Conservation (phyloP, 1,140 invertebrate genomes). For the Cataglyphis hispanica region DNA sequence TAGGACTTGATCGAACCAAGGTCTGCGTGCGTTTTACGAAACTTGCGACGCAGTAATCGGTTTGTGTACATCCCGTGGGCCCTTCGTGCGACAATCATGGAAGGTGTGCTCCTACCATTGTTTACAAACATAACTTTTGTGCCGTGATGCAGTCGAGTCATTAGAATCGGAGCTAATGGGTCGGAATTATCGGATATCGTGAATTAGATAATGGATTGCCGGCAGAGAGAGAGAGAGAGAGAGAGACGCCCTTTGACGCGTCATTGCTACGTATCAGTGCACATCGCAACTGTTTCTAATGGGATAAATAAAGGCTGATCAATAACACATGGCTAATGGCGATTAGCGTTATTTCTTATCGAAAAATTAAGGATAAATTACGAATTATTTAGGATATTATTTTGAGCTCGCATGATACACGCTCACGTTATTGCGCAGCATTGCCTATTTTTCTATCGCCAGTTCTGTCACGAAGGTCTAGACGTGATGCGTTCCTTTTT, state of each 20-base stretch:
- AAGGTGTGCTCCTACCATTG: slow-evolving; percentile 1
- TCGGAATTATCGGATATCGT: not conserved
- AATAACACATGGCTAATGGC: not conserved
- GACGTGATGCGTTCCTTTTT: not conserved
- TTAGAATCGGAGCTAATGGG: not conserved
- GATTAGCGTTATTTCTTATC: not conserved
- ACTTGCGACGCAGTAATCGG: slow-evolving; percentile 43
- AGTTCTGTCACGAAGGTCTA: not conserved
- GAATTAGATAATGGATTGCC: too few species aligned
- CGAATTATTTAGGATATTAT: too few species aligned
- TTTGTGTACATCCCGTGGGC: not conserved
- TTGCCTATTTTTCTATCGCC: not conserved
- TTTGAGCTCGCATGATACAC: too few species aligned
- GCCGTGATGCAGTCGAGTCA: not conserved
- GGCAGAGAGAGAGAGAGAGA: too few species aligned
- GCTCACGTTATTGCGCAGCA: slow-evolving; percentile 12
- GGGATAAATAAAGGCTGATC: not conserved
- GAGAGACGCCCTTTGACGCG: not conserved
- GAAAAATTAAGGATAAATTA: too few species aligned
- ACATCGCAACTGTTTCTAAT: not conserved
- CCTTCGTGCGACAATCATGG: slow-evolving; percentile 1
- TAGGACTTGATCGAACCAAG: slow-evolving; percentile 15
- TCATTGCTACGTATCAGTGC: not conserved
- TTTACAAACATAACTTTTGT: slow-evolving; percentile 49
- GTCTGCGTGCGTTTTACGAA: not conserved